Evolutionary conservation across 2,113 vertebrate species (phyloP), one percentile per base, ranked within the genome.

Genomic region (Solea senegalensis): DNA sequence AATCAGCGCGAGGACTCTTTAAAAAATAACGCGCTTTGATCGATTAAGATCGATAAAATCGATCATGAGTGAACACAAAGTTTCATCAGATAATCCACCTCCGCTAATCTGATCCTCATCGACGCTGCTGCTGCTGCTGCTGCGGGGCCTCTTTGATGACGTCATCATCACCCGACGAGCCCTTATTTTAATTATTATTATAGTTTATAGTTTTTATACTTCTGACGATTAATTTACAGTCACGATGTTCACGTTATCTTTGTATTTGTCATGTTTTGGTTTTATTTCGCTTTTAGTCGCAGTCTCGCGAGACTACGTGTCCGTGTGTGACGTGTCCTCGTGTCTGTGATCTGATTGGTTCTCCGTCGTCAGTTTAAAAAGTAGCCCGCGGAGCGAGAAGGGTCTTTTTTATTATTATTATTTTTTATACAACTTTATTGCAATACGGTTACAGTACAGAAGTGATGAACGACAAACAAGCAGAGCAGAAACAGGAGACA

Each of bases 81-180:
- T 9, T 49, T 21, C 40, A 59, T 9, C 6, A 50, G 15, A 50
- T 50, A n/a, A 50, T 50, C 49, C 49, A n/a, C 7, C 7, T 50
- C 16, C 11, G 41, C 41, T 21, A 40, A 56, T 56, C 54, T 27
- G 21, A 34, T 0, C 16, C 26, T 14, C 4, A 62, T 13, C 11
- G 43, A 12, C 15, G 13, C n/a, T 8, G 7, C 56, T 63, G 27
- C 60, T 50, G 46, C 39, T n/a, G 7, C 11, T 41, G 13, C 26
- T 9, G 7, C 56, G 2, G 69, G 57, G 82, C 2, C n/a, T 0
- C 0, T 0, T 0, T 14, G 74, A 82, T 91, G 83, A 87, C 84
- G 74, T 80, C 64, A 74, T 0, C 13, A 0, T 0, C 3, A 54
- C 0, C 1, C 51, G 43, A 12, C 52, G 0, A 1, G 9, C 13